Conservation (phyloP, 2,113 vertebrate genomes). For the Chaenogobius annularis region DNA sequence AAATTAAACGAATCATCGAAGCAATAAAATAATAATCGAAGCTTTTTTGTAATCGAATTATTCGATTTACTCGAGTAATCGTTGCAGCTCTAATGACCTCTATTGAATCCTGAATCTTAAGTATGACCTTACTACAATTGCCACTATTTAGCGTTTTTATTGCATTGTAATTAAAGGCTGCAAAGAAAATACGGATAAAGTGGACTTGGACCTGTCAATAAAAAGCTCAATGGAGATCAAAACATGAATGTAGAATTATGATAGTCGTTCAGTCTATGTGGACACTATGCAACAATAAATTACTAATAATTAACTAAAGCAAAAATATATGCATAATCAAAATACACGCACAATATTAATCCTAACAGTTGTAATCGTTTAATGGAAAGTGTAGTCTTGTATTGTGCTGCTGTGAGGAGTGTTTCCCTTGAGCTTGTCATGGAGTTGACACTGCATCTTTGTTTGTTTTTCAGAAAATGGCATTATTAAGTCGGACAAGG, state of each 20-base stretch:
- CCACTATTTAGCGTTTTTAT: background rate
- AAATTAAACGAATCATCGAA: too few species aligned
- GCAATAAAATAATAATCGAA: too few species aligned
- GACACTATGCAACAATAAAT: too few species aligned
- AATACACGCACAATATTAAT: too few species aligned
- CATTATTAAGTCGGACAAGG: slow-evolving; percentile 97
- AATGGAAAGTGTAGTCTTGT: background rate
- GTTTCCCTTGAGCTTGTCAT: background rate
- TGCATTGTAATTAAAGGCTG: background rate
- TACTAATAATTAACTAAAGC: too few species aligned
- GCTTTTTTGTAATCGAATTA: too few species aligned
- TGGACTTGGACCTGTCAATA: background rate
- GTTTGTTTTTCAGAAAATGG: slow-evolving; percentile 89
- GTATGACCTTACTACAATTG: background rate
- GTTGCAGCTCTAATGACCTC: too few species aligned
- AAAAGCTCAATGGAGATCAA: background rate
- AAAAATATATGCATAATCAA: too few species aligned
- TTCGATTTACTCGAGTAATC: too few species aligned
- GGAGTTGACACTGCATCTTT: slow-evolving; percentile 14
- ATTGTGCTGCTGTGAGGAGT: background rate
- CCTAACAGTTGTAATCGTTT: too few species aligned
- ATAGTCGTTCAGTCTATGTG: background rate
- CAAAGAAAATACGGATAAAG: background rate
- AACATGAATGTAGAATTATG: background rate
- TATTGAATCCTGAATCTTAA: background rate